Evolutionary conservation across 2,888 invertebrate genomes (phyloP).

Genomic region (Empis livida): DNA sequence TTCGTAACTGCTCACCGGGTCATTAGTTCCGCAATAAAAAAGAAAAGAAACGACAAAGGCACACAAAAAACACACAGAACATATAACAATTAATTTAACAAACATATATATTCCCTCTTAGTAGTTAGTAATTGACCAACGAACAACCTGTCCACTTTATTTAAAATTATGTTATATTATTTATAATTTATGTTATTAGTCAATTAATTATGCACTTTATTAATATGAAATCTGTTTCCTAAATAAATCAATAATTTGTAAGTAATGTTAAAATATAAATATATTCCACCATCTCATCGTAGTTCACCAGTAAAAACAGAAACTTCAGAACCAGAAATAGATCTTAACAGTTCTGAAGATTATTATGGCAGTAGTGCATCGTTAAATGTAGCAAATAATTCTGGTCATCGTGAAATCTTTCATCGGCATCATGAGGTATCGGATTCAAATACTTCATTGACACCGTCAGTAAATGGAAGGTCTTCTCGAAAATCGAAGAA

Average conservation of each 20-base stretch:
- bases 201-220: conserved; percentile 10
- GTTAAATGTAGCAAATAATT: conserved; percentile 15
- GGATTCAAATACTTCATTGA: conserved; percentile 23
- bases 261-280: conserved; percentile 30
- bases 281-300: conserved; percentile 25
- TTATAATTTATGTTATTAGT: conserved; percentile 1
- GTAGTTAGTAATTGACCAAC: neutral
- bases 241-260: conserved; percentile 5
- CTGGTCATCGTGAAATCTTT: conserved; percentile 8
- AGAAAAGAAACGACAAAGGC: neutral
- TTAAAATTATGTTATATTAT: neutral
- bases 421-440: conserved; percentile 20
- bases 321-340: conserved; percentile 20
- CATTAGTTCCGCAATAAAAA: conserved; percentile 7
- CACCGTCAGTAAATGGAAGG: conserved; percentile 19
- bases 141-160: too few relatives aligned
- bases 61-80: neutral
- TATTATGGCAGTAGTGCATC: conserved; percentile 25
- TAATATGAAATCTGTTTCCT: conserved; percentile 5
- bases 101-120: neutral
- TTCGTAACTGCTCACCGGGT: conserved; percentile 3
- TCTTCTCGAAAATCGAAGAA: conserved; percentile 23
- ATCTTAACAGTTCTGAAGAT: conserved; percentile 18
- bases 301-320: conserved; percentile 21
- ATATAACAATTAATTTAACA: neutral